Evolutionary conservation across 2,797 vertebrate genomes (phyloP), one percentile per base, ranked within the genome.

Genomic region (Coregonus suidteri): DNA sequence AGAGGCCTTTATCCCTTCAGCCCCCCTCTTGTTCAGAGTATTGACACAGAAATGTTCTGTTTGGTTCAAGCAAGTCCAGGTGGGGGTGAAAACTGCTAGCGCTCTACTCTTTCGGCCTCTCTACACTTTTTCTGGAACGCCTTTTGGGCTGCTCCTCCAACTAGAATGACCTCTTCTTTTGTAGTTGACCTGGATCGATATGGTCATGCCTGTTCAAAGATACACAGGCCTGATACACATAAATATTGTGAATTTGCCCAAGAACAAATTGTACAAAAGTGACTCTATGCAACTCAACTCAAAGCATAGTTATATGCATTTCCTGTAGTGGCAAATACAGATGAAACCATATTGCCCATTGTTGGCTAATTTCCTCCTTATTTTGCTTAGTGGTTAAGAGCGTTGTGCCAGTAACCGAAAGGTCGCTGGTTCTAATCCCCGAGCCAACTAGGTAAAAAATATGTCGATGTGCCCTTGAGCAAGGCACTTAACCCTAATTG

Each of bases 21-120:
- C 56, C 18, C 14, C 25, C 56, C 37, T 30, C 11, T 59, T 41
- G 56, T 59, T 56, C 34, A 31, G 53, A 25, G n/a, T 7, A 74
- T 73, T 25, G 82, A 80, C 31, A 77, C 75, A 76, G 67, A 85
- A 83, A 87, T 77, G 79, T 30, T 71, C 52, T 72, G 73, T 64
- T 74, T 69, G 70, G 79, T 62, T 71, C 4, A 75, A 81, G 77
- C 82, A 70, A 59, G 77, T 85, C 76, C 72, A 81, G 37, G 18
- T 80, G 73, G 62, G 67, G 74, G 79, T 87, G 73, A 83, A 85
- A 84, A 79, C 79, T 79, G 11, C 56, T 7, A 41, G 4, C 31
- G 3, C 52, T 62, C 59, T 59, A 20, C 37, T 20, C 41, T 4
- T 71, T 51, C 25, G 1, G 14, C n/a, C 9, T 20, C n/a, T 56